Percentiles rank a stretch among this genome's conserved stretches.
Evolutionary conservation across 2,888 invertebrate genomes (phyloP).

Genomic region (Dynastes grantii): DNA sequence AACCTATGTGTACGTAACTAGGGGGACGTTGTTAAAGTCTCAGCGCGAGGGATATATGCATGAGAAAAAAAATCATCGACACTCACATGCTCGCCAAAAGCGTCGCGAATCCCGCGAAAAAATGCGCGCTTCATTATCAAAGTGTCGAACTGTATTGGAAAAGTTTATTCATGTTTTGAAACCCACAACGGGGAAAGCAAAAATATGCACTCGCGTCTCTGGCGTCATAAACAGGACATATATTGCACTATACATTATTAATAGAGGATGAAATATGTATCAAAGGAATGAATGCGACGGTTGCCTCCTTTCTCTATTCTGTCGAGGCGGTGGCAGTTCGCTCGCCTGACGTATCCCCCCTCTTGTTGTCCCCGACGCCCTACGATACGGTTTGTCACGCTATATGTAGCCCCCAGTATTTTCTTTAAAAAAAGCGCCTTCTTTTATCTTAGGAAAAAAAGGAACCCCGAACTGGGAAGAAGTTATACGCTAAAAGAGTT

Average conservation of each 20-base stretch:
- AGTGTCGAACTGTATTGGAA: constrained; percentile 70
- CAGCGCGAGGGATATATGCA: background rate
- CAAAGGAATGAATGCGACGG: constrained; percentile 61
- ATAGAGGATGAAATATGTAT: constrained; percentile 70
- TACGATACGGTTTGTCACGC: too few relatives aligned
- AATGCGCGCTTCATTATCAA: constrained; percentile 68
- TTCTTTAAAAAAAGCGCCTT: constrained; percentile 26
- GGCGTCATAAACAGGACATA: constrained; percentile 70
- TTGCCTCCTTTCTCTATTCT: constrained; percentile 37
- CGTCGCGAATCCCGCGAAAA: constrained; percentile 42
- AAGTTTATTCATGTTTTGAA: constrained; percentile 70
- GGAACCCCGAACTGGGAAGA: background rate
- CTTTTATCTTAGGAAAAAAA: constrained; percentile 37
- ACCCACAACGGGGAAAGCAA: constrained; percentile 70
- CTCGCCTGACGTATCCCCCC: constrained; percentile 9
- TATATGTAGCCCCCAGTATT: background rate
- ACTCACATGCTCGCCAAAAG: background rate
- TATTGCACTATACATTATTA: constrained; percentile 70
- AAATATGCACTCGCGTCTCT: constrained; percentile 68
- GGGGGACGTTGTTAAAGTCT: constrained; percentile 12
- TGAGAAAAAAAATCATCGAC: constrained; percentile 48
- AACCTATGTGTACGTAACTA: background rate
- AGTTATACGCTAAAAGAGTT: background rate
- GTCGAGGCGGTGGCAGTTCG: background rate
- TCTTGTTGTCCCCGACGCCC: background rate